These are phyloP conservation scores for Aurelia sp. DNA, from an alignment of 30 jellyfish, hydroid and myxozoan species.

Conservation along the genomic window DNA sequence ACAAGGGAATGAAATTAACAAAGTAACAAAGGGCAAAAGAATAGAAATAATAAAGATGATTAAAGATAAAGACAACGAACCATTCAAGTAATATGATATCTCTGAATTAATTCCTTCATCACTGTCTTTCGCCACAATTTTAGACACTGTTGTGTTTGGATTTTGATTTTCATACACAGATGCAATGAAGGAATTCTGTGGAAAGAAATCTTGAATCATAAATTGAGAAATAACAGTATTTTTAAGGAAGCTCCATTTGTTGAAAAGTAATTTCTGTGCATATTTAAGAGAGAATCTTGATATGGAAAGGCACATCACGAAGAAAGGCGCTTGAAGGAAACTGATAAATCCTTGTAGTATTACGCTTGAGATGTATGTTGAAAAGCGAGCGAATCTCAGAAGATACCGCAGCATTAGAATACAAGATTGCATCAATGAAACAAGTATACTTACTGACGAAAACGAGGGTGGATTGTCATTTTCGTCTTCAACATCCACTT, in stretches of 20 bases:
- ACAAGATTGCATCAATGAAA: background rate
- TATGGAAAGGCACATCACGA: background rate
- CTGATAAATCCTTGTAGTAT: background rate
- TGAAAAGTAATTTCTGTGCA: background rate
- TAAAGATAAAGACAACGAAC: background rate
- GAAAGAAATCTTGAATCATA: background rate
- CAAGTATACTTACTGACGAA: slow-evolving; percentile 8
- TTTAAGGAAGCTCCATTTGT: background rate
- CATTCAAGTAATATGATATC: slow-evolving; percentile 20
- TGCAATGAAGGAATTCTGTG: slow-evolving; percentile 7
- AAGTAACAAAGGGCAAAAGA: too few relatives aligned
- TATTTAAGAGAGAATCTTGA: background rate
- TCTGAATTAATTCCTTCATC: slow-evolving; percentile 42
- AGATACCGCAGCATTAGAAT: background rate
- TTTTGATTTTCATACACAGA: slow-evolving; percentile 46
- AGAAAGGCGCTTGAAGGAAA: background rate
- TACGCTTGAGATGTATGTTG: background rate
- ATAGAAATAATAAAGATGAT: background rate
- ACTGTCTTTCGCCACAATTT: slow-evolving; percentile 26
- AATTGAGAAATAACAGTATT: background rate
- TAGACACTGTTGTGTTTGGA: slow-evolving; percentile 12
- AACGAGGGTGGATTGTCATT: slow-evolving; percentile 80
- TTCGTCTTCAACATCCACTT: slow-evolving; percentile 66
- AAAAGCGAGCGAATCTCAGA: background rate
- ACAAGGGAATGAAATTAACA: background rate